Percentiles rank a stretch among this genome's conserved stretches.
These are phyloP conservation scores for Epicampocera succincta DNA, from an alignment of 2,888 invertebrate species.

Conservation along the genomic window DNA sequence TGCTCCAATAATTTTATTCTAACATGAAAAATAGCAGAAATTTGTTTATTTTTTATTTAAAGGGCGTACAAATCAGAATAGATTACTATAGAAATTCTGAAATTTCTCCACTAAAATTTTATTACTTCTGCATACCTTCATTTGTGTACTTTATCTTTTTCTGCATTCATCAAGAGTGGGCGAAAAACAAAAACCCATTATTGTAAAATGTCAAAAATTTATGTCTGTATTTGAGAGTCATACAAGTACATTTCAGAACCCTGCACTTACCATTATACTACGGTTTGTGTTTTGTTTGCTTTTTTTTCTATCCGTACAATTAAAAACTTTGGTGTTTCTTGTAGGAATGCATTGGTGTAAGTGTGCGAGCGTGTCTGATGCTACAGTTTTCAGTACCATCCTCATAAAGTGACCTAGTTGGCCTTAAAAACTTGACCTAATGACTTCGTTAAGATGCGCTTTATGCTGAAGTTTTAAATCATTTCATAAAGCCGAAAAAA, in stretches of 20 bases:
- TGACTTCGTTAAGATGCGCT: constrained; percentile 71
- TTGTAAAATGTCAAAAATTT: background rate
- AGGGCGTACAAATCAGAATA: no score
- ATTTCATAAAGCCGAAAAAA: constrained; percentile 44
- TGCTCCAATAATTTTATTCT: no score
- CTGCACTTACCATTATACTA: constrained; percentile 25
- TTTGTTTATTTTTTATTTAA: no score
- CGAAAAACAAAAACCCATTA: no score
- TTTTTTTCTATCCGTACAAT: constrained; percentile 25
- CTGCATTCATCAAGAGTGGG: no score
- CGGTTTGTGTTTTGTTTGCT: constrained; percentile 23
- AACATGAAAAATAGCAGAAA: no score
- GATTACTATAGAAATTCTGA: no score
- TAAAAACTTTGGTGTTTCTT: constrained; percentile 39
- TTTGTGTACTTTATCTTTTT: background rate
- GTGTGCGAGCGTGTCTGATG: constrained; percentile 26
- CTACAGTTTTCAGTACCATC: constrained; percentile 37
- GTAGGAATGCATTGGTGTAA: background rate
- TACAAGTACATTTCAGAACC: background rate
- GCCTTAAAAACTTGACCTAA: constrained; percentile 72
- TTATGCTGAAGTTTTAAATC: constrained; percentile 66
- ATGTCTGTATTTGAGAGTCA: constrained; percentile 16
- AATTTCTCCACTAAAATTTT: no score
- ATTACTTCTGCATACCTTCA: no score
- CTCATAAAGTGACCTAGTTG: constrained; percentile 69